Base-by-base conservation (phyloP, 2,113 vertebrate species). In the Oceanites oceanicus region DNA sequence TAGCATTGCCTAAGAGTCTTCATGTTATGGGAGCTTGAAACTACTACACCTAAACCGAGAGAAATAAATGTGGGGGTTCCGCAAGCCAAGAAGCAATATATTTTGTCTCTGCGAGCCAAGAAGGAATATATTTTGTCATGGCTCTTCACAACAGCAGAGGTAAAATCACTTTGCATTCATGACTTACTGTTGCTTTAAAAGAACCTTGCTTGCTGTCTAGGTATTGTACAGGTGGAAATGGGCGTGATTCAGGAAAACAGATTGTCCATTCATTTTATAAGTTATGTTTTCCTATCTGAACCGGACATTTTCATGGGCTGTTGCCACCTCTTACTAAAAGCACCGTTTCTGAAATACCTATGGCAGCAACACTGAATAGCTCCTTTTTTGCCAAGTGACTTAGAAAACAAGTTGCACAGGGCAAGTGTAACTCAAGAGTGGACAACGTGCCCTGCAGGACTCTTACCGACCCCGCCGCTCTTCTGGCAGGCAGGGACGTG, bases 201-300 rank as follows among this genome's bases (percentile, higher is more conserved):
- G 76, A 85, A 26, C n/a, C 15, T 61, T 15, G 1, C 49, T 85
- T 65, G 53, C 62, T 91, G 56, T 63, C 62, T 88, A 90, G 77
- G 85, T 93, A 85, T 95, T 94, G 62, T 82, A 49, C 86, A 92
- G 91, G 91, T 92, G 67, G 94, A 90, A 96, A 73, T 77, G 65
- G 78, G 88, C 0, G 2, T 62, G 79, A 88, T 36, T 72, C 0
- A 0, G 50, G 83, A 93, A 92, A 93, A 80, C 8, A 67, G 50
- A 83, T 76, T 67, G 61, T 62, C 53, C 63, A 88, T 96, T 96
- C 58, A 79, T 73, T 94, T 86, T 66, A 16, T 66, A 85, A 85
- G 9, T 26, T 65, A 15, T 45, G n/a, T 73, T 94, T 93, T 94
- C 67, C 82, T 92, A 47, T 90, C 59, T 76, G 63, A 83, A 76